Percentiles rank a stretch among this genome's conserved stretches.
These are phyloP conservation scores for Mactra quadrangularis DNA, from an alignment of 1,140 invertebrate genomes.

Conservation along the genomic window DNA sequence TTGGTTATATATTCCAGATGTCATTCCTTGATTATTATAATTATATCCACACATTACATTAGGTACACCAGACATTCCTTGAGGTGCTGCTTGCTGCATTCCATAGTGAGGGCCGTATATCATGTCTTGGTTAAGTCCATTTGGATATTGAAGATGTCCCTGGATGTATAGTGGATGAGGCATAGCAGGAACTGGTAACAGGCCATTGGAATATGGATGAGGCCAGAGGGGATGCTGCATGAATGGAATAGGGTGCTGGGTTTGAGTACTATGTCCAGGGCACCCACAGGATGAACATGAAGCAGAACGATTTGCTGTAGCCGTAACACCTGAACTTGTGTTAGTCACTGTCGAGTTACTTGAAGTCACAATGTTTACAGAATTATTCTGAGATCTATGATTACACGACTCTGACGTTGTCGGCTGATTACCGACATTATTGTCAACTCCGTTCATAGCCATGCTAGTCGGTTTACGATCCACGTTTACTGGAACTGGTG, in stretches of 20 bases:
- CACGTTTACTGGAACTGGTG: neutral
- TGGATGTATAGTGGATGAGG: neutral
- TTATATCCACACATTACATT: slow-evolving; percentile 21
- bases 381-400: neutral
- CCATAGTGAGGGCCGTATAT: slow-evolving; percentile 7
- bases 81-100: slow-evolving; percentile 10
- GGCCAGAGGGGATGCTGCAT: slow-evolving; percentile 22
- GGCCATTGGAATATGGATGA: slow-evolving; percentile 5
- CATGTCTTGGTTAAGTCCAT: slow-evolving; percentile 40
- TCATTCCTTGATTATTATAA: slow-evolving; percentile 6
- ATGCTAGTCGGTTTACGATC: slow-evolving; percentile 7
- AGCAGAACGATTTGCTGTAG: slow-evolving; percentile 8
- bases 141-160: neutral
- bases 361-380: neutral
- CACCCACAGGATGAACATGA: slow-evolving; percentile 32
- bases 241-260: neutral
- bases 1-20: slow-evolving; percentile 9
- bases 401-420: slow-evolving; percentile 1
- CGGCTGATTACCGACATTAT: neutral
- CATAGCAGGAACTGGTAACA: slow-evolving; percentile 14
- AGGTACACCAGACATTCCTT: neutral
- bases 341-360: neutral
- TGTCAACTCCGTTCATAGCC: slow-evolving; percentile 23
- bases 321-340: slow-evolving; percentile 3
- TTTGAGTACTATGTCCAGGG: slow-evolving; percentile 5